Conservation (phyloP, 2,888 invertebrate species). For the Zonitis immaculata region DNA sequence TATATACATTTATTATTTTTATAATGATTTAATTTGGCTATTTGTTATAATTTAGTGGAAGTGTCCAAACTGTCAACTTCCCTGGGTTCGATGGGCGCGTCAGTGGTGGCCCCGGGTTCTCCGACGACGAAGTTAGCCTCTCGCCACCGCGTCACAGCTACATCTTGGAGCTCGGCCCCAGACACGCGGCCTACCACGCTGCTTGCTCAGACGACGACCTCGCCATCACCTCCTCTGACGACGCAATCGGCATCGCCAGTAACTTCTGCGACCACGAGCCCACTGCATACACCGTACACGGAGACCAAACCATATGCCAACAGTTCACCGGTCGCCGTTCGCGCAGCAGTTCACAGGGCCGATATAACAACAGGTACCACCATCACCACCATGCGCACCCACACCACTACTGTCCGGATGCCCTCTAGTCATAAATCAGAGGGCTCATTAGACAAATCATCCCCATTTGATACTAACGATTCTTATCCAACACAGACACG, state of each 20-base stretch:
- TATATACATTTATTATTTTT: background rate
- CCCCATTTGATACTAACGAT: conserved; percentile 33
- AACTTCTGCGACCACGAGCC: conserved; percentile 49
- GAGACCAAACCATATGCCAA: conserved; percentile 46
- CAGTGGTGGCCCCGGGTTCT: conserved; percentile 63
- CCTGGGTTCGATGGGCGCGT: conserved; percentile 55
- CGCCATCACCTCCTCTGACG: conserved; percentile 47
- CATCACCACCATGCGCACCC: conserved; percentile 37
- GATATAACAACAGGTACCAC: conserved; percentile 44
- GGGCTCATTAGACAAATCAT: conserved; percentile 50
- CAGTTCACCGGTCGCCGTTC: conserved; percentile 50
- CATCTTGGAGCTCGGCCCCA: conserved; percentile 57
- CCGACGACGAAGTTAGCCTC: conserved; percentile 79
- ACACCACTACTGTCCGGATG: conserved; percentile 50
- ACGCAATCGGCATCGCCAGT: conserved; percentile 47
- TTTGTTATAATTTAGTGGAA: conserved; percentile 42
- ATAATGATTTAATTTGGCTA: background rate
- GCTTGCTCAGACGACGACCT: conserved; percentile 46
- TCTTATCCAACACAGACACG: conserved; percentile 45
- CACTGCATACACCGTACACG: conserved; percentile 34
- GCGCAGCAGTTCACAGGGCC: conserved; percentile 53
- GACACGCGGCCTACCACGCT: conserved; percentile 52
- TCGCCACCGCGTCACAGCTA: conserved; percentile 60
- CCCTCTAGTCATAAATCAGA: conserved; percentile 56
- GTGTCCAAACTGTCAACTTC: conserved; percentile 55